Evolutionary conservation across 2,888 invertebrate species (phyloP), one percentile per base, ranked within the genome.

Genomic region (Rhingia campestris): DNA sequence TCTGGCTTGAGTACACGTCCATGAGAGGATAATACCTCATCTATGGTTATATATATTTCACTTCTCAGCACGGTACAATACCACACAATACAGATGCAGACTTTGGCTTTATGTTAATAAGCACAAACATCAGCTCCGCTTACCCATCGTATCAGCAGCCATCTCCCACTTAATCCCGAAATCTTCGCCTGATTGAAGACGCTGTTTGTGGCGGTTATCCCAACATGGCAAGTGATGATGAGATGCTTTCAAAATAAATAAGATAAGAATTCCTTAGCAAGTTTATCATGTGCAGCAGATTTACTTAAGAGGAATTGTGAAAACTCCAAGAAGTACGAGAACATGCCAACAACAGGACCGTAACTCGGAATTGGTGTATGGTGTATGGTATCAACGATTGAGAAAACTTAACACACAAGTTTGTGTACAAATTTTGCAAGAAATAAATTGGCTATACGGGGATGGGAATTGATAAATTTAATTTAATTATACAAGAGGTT

Each of bases 401-500:
- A 64, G 45, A 51, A 72, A 47, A 30, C n/a, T 14, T 72, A 77
- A 58, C 49, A 58, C 10, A 59, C 4, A 49, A 58, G 12, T 58
- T 30, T 53, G 70, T 72, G 35, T 49, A 12, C 33, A 79, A 51
- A 49, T n/a, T 32, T 49, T 32, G 45, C 10, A 22, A 43, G 41
- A 67, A 41, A 37, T 33, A 74, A 33, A 75, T 75, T 81, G 3
- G 10, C 9, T 22, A 73, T 43, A 58, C 53, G 39, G 45, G 14
- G 56, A 37, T 35, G 43, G 22, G 22, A 74, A 63, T 81, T 74
- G 59, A 69, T 81, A 70, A 74, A 74, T 74, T 45, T 75, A 75
- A 69, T 74, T 74, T 80, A 80, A 81, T 81, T 70, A 75, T 39
- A 58, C 45, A 81, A 69, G 63, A 69, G 7, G 6, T 54, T 69